phyloP scores from a whole-genome alignment of 2,888 invertebrate genomes.

The Gerris lacustris region DNA sequence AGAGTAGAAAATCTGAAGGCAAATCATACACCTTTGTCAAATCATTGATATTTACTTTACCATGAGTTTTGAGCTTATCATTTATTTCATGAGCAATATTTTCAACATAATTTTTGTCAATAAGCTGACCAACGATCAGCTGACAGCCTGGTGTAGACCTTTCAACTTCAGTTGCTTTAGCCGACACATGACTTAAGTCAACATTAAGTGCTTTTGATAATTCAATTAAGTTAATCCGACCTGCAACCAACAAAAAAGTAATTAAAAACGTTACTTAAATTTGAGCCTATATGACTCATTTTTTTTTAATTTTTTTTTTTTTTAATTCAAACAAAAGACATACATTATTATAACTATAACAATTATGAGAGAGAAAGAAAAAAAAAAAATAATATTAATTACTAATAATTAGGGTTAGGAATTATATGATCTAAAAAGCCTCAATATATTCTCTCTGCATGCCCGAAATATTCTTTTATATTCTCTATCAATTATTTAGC shows the following conservation, averaged over 20 bases:
- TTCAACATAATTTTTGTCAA: conserved; percentile 69
- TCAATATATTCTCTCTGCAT: too few species aligned
- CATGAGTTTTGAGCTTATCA: conserved; percentile 72
- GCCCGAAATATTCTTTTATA: too few species aligned
- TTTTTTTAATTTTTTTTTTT: too few species aligned
- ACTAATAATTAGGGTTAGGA: too few species aligned
- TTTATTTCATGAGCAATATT: conserved; percentile 85
- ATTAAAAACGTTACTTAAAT: conserved; percentile 5
- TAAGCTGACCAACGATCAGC: conserved; percentile 77
- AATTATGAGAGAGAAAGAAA: too few species aligned
- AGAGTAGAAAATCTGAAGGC: conserved; percentile 77
- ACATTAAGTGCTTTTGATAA: conserved; percentile 78
- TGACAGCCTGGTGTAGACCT: conserved; percentile 57
- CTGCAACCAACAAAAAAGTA: conserved; percentile 36
- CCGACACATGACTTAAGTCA: conserved; percentile 65
- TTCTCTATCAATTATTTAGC: too few species aligned
- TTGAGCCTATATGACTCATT: too few species aligned
- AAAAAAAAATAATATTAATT: too few species aligned
- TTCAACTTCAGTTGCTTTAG: conserved; percentile 56
- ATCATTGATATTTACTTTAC: conserved; percentile 73
- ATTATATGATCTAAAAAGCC: too few species aligned
- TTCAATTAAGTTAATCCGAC: conserved; percentile 79
- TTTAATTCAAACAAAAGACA: too few species aligned
- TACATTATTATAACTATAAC: too few species aligned
- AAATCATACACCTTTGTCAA: conserved; percentile 80